Percentiles rank a stretch among this genome's conserved stretches.
Evolutionary conservation across 2,113 vertebrate species (phyloP).

Genomic region (Mormyrus lacerda): DNA sequence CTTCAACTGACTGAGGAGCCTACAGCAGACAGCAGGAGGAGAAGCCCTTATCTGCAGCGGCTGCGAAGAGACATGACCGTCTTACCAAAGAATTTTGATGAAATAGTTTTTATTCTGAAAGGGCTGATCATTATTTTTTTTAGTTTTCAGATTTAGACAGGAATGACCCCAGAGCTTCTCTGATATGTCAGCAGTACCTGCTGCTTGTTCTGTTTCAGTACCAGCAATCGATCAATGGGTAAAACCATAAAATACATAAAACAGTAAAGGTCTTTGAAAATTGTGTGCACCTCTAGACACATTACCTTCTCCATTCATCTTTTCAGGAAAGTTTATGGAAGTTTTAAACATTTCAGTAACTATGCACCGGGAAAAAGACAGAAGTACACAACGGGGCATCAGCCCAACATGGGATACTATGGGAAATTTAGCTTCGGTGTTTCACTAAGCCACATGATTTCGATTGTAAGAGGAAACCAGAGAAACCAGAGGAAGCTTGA

Average conservation of each 20-base stretch:
- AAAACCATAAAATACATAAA: background rate
- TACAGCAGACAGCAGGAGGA: background rate
- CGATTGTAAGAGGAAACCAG: background rate
- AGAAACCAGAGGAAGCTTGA: background rate
- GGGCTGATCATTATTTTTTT: background rate
- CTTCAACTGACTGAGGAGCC: background rate
- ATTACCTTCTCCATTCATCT: background rate
- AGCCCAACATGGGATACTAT: background rate
- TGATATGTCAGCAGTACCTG: background rate
- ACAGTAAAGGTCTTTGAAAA: background rate
- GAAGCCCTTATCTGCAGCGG: background rate
- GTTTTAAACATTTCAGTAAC: background rate
- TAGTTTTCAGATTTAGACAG: background rate
- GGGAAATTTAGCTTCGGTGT: background rate
- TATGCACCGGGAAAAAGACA: background rate
- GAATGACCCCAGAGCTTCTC: background rate
- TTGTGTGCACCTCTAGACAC: background rate
- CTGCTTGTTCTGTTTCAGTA: background rate
- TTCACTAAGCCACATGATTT: background rate
- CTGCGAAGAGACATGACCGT: background rate
- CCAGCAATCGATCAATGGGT: background rate
- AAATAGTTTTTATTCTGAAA: background rate
- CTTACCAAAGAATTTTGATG: background rate
- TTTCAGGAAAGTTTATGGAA: background rate
- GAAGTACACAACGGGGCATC: background rate